Conservation (phyloP, 2,797 vertebrate species). For the Simalia tracyae region DNA sequence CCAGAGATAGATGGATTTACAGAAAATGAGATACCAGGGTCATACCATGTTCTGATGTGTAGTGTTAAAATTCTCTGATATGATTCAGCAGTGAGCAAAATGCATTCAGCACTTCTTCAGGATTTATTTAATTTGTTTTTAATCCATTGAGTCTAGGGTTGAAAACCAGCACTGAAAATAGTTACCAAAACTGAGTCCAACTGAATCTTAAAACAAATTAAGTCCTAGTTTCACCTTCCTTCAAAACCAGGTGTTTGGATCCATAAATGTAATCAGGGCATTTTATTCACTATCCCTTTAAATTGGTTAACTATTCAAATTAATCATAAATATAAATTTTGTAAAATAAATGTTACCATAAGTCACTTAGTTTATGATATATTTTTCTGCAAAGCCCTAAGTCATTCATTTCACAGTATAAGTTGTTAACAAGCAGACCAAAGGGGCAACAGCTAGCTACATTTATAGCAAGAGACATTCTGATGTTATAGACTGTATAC, state of each 20-base stretch:
- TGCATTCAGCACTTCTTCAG: neutral
- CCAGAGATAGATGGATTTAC: neutral
- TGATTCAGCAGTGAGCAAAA: neutral
- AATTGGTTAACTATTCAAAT: neutral
- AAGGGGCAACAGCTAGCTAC: slow-evolving; percentile 20
- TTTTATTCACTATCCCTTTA: accelerated
- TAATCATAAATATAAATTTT: neutral
- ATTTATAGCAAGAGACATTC: slow-evolving; percentile 13
- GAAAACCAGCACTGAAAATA: neutral
- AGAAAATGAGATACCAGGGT: neutral
- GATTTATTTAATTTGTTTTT: neutral
- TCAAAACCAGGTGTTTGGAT: neutral
- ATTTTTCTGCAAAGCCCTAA: neutral
- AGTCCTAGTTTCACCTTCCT: slow-evolving; percentile 6
- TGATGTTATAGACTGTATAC: slow-evolving; percentile 35
- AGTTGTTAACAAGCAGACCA: slow-evolving; percentile 1
- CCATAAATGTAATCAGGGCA: slow-evolving; percentile 10
- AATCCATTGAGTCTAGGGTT: neutral
- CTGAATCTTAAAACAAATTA: neutral
- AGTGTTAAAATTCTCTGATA: neutral
- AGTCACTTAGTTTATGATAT: too few relatives aligned
- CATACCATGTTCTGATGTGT: neutral
- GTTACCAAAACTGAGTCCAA: neutral
- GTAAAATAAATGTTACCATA: neutral
- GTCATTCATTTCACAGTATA: neutral